A percentile compares a stretch with the other conserved stretches of the same genome.
Evolutionary conservation across 2,113 vertebrate species (phyloP).

Genomic region (Cryptotis parvus): DNA sequence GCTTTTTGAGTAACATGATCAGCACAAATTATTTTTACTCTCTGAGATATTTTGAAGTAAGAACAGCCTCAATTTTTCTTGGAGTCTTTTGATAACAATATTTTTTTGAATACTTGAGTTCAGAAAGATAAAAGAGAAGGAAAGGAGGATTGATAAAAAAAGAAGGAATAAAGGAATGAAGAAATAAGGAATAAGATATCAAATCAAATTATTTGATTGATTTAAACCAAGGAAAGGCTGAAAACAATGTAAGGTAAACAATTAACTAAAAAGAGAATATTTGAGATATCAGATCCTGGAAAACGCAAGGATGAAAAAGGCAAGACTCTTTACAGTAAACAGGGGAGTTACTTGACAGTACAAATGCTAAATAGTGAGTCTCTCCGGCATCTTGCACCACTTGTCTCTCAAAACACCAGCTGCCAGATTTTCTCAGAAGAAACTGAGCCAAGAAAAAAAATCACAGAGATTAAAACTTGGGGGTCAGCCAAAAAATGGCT

Average conservation of each 20-base stretch:
- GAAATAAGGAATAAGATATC: background rate
- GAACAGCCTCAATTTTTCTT: background rate
- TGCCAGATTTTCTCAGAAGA: background rate
- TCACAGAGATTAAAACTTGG: slow-evolving; percentile 4
- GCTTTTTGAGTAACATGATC: slow-evolving; percentile 47
- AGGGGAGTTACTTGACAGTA: background rate
- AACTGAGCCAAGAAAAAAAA: background rate
- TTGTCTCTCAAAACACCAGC: background rate
- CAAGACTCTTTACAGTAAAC: background rate
- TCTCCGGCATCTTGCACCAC: background rate
- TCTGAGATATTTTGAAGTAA: slow-evolving; percentile 52
- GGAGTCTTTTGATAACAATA: background rate
- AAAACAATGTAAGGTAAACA: background rate
- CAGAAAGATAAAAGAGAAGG: background rate
- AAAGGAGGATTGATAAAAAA: background rate
- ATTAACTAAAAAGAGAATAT: background rate
- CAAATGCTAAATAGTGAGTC: background rate
- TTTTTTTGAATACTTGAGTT: background rate
- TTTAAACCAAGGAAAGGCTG: background rate
- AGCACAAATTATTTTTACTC: slow-evolving; percentile 45
- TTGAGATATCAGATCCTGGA: background rate
- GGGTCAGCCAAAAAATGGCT: background rate
- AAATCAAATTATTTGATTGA: background rate
- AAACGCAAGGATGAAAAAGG: background rate
- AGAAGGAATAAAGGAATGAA: background rate